Percentiles rank a stretch among this genome's conserved stretches.
These are phyloP conservation scores for Murina feae DNA, from an alignment of 2,113 vertebrate genomes.

Conservation along the genomic window DNA sequence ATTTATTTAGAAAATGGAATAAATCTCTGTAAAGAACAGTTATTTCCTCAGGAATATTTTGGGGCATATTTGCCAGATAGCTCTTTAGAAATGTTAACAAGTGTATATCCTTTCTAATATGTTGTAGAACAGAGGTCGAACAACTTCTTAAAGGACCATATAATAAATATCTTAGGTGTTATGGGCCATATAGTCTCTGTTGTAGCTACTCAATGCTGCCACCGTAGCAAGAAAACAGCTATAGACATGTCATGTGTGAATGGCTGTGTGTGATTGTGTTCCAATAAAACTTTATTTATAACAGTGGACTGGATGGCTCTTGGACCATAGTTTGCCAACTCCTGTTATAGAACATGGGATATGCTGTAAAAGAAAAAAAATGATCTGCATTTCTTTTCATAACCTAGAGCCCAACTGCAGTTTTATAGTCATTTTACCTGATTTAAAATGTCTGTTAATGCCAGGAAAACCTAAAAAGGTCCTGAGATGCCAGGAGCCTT, in stretches of 20 bases:
- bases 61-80: not conserved
- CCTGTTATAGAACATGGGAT: not conserved
- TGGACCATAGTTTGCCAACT: not conserved
- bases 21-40: constrained; percentile 20
- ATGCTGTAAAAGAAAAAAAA: constrained; percentile 26
- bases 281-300: not conserved
- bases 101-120: not conserved
- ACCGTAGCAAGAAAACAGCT: not conserved
- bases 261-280: not conserved
- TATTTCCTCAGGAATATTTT: constrained; percentile 32
- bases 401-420: not conserved
- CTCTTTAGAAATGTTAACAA: constrained; percentile 24
- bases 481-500: not conserved
- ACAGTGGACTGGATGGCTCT: not conserved
- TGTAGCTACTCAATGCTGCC: not conserved
- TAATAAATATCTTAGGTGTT: not conserved
- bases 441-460: constrained; percentile 5
- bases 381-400: not conserved
- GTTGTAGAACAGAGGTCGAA: not conserved
- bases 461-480: not conserved
- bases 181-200: not conserved
- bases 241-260: not conserved
- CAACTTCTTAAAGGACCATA: not conserved
- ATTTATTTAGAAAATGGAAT: constrained; percentile 25
- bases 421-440: not conserved